These are phyloP conservation scores for Drosophila kokeensis DNA, from an alignment of 2,888 invertebrate species.

Conservation along the genomic window DNA sequence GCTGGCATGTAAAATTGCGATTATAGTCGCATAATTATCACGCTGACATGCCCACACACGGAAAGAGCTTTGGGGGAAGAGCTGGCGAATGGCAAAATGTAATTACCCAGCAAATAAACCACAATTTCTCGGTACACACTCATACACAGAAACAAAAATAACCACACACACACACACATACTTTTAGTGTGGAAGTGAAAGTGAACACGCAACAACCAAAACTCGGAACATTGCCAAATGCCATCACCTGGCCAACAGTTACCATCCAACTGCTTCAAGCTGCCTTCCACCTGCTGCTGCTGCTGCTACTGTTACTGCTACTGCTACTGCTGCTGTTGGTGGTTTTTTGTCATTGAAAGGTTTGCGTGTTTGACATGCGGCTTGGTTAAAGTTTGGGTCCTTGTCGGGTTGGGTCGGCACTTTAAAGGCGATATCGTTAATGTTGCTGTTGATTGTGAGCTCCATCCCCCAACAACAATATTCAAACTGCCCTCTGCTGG, in stretches of 20 bases:
- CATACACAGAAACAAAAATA: constrained; percentile 33
- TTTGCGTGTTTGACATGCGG: constrained; percentile 77
- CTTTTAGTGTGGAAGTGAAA: constrained; percentile 73
- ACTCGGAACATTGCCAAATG: constrained; percentile 63
- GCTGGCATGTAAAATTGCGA: constrained; percentile 79
- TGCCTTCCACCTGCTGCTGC: constrained; percentile 9
- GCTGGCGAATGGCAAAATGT: constrained; percentile 69
- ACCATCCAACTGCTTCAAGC: constrained; percentile 28
- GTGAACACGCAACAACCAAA: constrained; percentile 81
- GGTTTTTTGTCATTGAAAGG: constrained; percentile 68
- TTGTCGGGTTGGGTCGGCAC: constrained; percentile 60
- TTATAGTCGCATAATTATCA: constrained; percentile 82
- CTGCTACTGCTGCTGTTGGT: constrained; percentile 5
- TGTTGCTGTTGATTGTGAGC: constrained; percentile 72
- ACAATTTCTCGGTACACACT: constrained; percentile 76
- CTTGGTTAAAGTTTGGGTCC: constrained; percentile 63
- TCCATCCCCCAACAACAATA: neutral
- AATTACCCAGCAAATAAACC: constrained; percentile 80
- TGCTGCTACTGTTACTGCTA: neutral
- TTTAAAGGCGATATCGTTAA: constrained; percentile 79
- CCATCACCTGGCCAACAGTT: constrained; percentile 44
- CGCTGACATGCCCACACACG: constrained; percentile 71
- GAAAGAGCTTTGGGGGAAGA: neutral
- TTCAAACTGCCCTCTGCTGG: constrained; percentile 12
- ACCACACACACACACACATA: constrained; percentile 7